These are phyloP conservation scores for Macrotis lagotis DNA, from an alignment of 2,113 vertebrate species.

Conservation along the genomic window DNA sequence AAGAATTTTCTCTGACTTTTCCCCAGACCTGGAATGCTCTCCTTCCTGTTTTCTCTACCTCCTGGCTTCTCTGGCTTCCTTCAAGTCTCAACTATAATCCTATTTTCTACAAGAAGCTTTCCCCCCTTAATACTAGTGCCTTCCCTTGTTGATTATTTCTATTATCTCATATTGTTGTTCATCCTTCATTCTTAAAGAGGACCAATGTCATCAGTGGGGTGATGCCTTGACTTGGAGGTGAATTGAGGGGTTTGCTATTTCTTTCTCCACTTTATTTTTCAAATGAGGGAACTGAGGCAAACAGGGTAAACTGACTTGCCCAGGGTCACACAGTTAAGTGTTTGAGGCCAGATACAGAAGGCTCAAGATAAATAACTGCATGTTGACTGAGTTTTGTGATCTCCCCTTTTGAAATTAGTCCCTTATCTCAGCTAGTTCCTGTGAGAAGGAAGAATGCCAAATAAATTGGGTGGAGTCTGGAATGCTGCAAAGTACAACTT, in stretches of 20 bases:
- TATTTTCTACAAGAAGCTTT: neutral
- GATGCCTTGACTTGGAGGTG: too few species aligned
- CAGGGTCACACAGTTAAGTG: too few species aligned
- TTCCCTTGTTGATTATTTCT: neutral
- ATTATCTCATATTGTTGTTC: neutral
- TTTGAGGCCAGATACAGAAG: neutral
- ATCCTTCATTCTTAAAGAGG: too few species aligned
- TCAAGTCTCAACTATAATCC: neutral
- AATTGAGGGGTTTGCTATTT: too few species aligned
- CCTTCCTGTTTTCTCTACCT: neutral
- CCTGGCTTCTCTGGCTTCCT: neutral
- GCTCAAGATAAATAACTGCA: neutral
- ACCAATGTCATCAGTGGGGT: too few species aligned
- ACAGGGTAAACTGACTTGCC: too few species aligned
- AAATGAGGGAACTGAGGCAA: too few species aligned
- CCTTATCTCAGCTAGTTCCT: neutral
- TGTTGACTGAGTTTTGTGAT: neutral
- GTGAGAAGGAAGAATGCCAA: neutral
- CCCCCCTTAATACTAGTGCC: neutral
- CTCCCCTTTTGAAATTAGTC: neutral
- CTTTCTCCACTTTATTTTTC: too few species aligned
- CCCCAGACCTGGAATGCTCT: neutral
- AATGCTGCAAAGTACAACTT: neutral
- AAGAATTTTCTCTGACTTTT: neutral
- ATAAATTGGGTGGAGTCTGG: neutral